phyloP scores from a whole-genome alignment of 2,113 vertebrate species.

The Irena cyanogastra region DNA sequence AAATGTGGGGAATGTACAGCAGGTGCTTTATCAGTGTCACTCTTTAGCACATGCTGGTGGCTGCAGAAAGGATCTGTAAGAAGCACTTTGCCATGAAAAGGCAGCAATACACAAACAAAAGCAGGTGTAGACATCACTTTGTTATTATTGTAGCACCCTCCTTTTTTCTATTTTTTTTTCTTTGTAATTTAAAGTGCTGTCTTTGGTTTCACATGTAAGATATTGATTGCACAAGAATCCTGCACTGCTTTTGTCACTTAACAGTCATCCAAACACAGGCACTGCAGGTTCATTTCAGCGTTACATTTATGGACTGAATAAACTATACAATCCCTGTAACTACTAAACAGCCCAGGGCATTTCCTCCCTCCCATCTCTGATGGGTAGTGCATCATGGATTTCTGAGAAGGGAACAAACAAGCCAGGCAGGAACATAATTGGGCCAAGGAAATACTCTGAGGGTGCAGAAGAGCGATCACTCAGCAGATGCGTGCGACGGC shows the following conservation, averaged over 20 bases:
- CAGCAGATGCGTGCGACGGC: neutral
- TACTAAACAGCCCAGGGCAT: conserved; percentile 4
- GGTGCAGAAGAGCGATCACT: neutral
- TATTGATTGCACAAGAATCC: conserved; percentile 24
- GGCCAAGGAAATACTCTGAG: conserved; percentile 16
- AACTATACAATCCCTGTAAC: neutral
- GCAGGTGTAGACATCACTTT: neutral
- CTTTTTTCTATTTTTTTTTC: neutral
- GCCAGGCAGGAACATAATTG: neutral
- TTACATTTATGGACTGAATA: conserved; percentile 20
- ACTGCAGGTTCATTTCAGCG: neutral
- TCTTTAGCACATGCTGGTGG: neutral
- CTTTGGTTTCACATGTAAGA: neutral
- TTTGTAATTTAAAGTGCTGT: neutral
- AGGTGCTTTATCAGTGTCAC: neutral
- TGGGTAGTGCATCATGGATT: neutral
- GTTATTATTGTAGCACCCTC: neutral
- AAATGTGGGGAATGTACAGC: neutral
- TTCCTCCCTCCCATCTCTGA: neutral
- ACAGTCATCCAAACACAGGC: neutral
- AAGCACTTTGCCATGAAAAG: neutral
- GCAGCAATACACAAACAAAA: neutral
- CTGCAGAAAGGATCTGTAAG: neutral
- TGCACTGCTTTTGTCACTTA: neutral
- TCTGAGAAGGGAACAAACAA: conserved; percentile 22